Conservation (phyloP, 2,797 vertebrate species). For the Petrocephalus schoutedeni region DNA sequence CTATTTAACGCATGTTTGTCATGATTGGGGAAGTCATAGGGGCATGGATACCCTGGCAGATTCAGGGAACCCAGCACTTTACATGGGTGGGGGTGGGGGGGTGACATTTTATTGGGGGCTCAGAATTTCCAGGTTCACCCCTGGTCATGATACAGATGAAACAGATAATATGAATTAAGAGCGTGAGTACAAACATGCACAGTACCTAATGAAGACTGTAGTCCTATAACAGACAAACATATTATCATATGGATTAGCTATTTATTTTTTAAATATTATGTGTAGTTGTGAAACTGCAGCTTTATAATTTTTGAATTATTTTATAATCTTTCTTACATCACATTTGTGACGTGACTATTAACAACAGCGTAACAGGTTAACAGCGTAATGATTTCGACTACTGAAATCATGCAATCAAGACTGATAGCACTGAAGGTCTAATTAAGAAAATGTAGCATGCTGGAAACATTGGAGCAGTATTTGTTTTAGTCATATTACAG, state of each 20-base stretch:
- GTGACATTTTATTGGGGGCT: background rate
- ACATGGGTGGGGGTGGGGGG: background rate
- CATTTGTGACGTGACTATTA: background rate
- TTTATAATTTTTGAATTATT: background rate
- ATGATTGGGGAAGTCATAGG: background rate
- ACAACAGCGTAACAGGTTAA: too few relatives aligned
- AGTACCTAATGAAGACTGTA: too few relatives aligned
- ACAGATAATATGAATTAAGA: background rate
- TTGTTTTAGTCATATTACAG: background rate
- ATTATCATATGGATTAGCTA: background rate
- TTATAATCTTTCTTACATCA: background rate
- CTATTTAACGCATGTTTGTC: background rate
- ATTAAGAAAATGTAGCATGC: background rate
- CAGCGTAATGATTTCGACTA: background rate
- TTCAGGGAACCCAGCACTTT: background rate
- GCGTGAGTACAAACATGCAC: too few relatives aligned
- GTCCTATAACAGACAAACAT: background rate
- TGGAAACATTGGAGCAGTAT: background rate
- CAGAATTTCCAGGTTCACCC: background rate
- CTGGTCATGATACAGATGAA: background rate
- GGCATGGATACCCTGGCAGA: background rate
- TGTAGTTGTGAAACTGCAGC: background rate
- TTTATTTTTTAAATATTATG: background rate
- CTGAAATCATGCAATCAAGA: background rate
- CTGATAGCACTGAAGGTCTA: background rate